Evolutionary conservation across 2,888 invertebrate species (phyloP).

Genomic region (Timema cristinae): DNA sequence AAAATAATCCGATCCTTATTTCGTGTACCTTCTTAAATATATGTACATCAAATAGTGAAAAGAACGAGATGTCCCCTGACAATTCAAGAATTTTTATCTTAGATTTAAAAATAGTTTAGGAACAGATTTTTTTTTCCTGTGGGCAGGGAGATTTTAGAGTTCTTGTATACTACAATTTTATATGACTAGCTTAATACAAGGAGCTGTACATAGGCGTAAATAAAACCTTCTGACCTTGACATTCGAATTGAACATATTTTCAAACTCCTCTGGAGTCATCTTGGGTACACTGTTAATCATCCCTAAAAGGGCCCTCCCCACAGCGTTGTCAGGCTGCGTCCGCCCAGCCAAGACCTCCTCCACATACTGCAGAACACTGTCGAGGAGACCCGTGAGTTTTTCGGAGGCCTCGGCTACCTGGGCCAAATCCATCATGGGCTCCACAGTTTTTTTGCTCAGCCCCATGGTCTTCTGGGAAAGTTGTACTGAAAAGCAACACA

Average conservation of each 20-base stretch:
- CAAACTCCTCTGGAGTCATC: constrained; percentile 85
- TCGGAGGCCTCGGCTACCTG: constrained; percentile 84
- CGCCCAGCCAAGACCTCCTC: constrained; percentile 86
- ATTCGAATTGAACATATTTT: constrained; percentile 91
- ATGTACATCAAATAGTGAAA: too few species aligned
- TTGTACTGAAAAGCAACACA: constrained; percentile 51
- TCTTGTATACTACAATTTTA: too few species aligned
- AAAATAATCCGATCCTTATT: too few species aligned
- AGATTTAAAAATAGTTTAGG: too few species aligned
- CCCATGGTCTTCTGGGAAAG: constrained; percentile 79
- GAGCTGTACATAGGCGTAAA: neutral
- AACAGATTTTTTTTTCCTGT: too few species aligned
- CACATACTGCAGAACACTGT: constrained; percentile 74
- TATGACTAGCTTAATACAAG: too few species aligned
- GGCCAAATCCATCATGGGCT: constrained; percentile 66
- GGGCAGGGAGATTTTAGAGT: too few species aligned
- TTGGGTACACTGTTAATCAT: constrained; percentile 89
- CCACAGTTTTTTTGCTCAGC: constrained; percentile 57
- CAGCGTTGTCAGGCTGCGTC: constrained; percentile 73
- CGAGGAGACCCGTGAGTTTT: constrained; percentile 71
- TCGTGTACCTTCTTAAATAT: too few species aligned
- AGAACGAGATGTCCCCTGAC: too few species aligned
- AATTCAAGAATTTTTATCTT: too few species aligned
- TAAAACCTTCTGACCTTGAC: constrained; percentile 62
- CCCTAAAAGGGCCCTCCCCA: constrained; percentile 86